phyloP scores from a whole-genome alignment of 23 tunicate genomes.

The Ciona savignyi region DNA sequence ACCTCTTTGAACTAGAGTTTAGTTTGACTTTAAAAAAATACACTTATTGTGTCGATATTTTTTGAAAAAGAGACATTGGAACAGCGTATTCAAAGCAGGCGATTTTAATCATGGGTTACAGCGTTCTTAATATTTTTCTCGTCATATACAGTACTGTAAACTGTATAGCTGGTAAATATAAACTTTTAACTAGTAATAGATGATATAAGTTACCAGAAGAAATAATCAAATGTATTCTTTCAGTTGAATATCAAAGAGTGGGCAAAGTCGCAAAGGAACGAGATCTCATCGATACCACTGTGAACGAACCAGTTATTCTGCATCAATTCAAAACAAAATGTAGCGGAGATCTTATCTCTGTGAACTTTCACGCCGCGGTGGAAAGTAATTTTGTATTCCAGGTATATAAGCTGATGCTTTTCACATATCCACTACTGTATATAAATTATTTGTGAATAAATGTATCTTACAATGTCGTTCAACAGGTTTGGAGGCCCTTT shows the following conservation, averaged over 20 bases:
- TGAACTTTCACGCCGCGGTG: conserved; percentile 15
- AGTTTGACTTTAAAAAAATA: too few species aligned
- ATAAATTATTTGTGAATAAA: too few species aligned
- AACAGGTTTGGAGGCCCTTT: conserved; percentile 17
- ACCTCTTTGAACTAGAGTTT: too few species aligned
- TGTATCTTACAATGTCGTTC: not conserved
- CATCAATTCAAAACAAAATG: conserved; percentile 10
- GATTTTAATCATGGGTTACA: too few species aligned
- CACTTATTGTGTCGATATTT: too few species aligned
- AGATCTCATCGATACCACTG: not conserved
- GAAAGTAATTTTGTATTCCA: conserved; percentile 6
- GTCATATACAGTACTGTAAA: too few species aligned
- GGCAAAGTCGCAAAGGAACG: not conserved
- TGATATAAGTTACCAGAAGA: too few species aligned
- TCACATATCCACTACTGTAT: not conserved
- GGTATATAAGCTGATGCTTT: not conserved
- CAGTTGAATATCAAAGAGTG: not conserved
- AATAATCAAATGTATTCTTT: not conserved
- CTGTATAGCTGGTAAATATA: too few species aligned
- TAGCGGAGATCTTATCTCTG: conserved; percentile 8
- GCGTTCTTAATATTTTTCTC: too few species aligned
- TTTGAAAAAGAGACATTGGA: too few species aligned
- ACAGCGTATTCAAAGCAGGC: too few species aligned
- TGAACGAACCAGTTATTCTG: conserved; percentile 14
- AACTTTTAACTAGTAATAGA: too few species aligned